These are phyloP conservation scores for Dimorphilus gyrociliatus DNA, from an alignment of 2,888 invertebrate genomes.

Conservation along the genomic window DNA sequence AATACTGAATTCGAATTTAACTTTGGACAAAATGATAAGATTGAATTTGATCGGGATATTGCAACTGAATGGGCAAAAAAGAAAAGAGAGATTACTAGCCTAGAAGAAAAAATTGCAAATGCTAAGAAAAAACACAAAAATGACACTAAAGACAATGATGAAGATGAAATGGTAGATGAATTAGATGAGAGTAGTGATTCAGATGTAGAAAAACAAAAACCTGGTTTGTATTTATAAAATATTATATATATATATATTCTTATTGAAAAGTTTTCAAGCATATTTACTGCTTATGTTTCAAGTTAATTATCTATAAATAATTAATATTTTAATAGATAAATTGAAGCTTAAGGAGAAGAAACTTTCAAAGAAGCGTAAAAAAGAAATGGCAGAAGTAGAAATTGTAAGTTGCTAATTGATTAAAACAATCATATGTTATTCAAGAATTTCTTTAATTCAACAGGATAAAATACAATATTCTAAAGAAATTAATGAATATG, in stretches of 20 bases:
- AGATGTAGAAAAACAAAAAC: slow-evolving; percentile 7
- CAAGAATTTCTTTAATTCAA: slow-evolving; percentile 7
- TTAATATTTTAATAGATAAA: slow-evolving; percentile 16
- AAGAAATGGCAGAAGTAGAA: slow-evolving; percentile 13
- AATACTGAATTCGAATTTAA: no score
- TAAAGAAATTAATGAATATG: slow-evolving; percentile 23
- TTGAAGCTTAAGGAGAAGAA: slow-evolving; percentile 19
- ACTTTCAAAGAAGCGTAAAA: slow-evolving; percentile 16
- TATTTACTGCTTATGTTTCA: no score
- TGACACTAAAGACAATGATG: slow-evolving; percentile 6
- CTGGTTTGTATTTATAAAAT: slow-evolving; percentile 4
- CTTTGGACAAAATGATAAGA: no score
- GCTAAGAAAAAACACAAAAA: slow-evolving; percentile 42
- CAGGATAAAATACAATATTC: slow-evolving; percentile 24
- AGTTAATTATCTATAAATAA: no score
- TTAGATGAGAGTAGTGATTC: neutral
- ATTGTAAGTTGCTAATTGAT: no score
- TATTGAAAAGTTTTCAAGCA: no score
- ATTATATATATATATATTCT: no score
- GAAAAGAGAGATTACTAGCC: slow-evolving; percentile 58
- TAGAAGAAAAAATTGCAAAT: slow-evolving; percentile 65
- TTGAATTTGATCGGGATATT: slow-evolving; percentile 48
- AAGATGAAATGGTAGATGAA: slow-evolving; percentile 4
- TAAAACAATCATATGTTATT: no score
- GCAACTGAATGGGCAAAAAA: slow-evolving; percentile 38